These are phyloP conservation scores for Acipenser transmontanus DNA, from an alignment of 2,797 vertebrate species.

Conservation along the genomic window DNA sequence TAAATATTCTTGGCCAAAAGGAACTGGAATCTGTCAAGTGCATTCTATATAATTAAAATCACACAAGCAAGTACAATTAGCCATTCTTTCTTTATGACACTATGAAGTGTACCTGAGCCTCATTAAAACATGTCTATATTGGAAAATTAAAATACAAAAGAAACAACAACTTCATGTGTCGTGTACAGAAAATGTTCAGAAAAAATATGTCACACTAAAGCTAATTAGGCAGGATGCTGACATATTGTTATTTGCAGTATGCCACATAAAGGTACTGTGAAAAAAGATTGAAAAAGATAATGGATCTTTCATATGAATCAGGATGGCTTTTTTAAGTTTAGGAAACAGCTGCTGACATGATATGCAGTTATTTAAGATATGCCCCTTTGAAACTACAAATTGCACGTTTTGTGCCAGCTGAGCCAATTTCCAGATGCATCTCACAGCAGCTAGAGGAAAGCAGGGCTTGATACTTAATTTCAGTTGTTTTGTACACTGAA, in stretches of 20 bases:
- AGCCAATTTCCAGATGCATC: too few species aligned
- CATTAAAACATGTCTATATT: conserved; percentile 1
- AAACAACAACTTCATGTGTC: not conserved
- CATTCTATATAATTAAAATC: not conserved
- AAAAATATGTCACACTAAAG: not conserved
- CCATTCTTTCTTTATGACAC: conserved; percentile 1
- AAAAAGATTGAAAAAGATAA: not conserved
- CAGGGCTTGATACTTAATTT: too few species aligned
- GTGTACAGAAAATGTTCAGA: not conserved
- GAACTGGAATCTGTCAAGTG: not conserved
- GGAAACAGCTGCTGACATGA: not conserved
- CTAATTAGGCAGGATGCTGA: not conserved
- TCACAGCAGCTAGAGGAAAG: too few species aligned
- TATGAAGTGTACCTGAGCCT: not conserved
- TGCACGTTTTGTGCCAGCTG: too few species aligned
- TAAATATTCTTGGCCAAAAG: not conserved
- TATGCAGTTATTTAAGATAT: not conserved
- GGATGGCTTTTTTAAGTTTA: not conserved
- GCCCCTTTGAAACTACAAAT: not conserved
- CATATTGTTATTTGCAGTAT: not conserved
- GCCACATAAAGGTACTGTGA: not conserved
- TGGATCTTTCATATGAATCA: not conserved
- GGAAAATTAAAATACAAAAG: not conserved
- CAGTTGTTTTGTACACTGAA: too few species aligned
- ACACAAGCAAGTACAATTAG: not conserved